Conservation (phyloP, 1,140 invertebrate species). For the Teleogryllus occipitalis region DNA sequence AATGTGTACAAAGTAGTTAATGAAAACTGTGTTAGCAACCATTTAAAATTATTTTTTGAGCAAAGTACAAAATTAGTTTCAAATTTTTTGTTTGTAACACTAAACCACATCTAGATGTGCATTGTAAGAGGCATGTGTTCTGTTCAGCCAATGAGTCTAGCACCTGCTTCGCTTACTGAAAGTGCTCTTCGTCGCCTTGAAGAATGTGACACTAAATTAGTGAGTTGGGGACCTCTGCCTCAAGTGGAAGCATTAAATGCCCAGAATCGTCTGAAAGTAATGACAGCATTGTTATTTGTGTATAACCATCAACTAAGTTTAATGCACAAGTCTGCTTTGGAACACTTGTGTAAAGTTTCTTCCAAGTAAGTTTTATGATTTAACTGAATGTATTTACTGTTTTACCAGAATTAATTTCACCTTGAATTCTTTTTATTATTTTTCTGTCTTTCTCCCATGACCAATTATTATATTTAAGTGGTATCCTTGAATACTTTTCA, state of each 20-base stretch:
- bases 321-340: slow-evolving; percentile 64
- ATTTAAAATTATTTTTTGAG: too few relatives aligned
- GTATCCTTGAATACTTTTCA: too few relatives aligned
- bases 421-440: too few relatives aligned
- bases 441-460: too few relatives aligned
- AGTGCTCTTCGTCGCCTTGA: slow-evolving; percentile 71
- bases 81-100: too few relatives aligned
- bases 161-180: slow-evolving; percentile 66
- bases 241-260: slow-evolving; percentile 79
- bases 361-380: slow-evolving; percentile 55
- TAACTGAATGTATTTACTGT: too few relatives aligned
- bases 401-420: too few relatives aligned
- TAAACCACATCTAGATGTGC: too few relatives aligned
- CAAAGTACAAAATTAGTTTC: too few relatives aligned
- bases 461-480: neutral
- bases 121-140: slow-evolving; percentile 11
- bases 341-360: slow-evolving; percentile 73
- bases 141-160: slow-evolving; percentile 56
- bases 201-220: slow-evolving; percentile 74
- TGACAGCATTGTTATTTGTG: slow-evolving; percentile 76
- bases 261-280: slow-evolving; percentile 73
- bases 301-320: slow-evolving; percentile 77
- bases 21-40: too few relatives aligned
- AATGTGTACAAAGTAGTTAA: too few relatives aligned
- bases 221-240: slow-evolving; percentile 77